Percentiles rank a stretch among this genome's conserved stretches.
phyloP scores from a whole-genome alignment of 2,113 vertebrate species.

The Salminus brasiliensis region DNA sequence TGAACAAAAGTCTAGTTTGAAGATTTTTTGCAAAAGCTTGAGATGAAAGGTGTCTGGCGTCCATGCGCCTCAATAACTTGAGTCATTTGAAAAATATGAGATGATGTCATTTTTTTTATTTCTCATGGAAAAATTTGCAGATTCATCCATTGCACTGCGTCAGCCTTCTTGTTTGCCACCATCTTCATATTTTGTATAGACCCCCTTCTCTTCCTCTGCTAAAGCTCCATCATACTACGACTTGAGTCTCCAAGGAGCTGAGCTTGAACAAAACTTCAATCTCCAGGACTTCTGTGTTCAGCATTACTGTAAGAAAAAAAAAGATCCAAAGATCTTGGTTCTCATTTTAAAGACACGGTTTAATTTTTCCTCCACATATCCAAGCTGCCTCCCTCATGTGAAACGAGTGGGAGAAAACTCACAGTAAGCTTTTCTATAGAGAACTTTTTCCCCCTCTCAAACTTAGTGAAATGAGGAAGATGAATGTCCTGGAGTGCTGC shows the following conservation, averaged over 20 bases:
- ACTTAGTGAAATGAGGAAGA: background rate
- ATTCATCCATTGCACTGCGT: slow-evolving; percentile 24
- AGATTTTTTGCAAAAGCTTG: background rate
- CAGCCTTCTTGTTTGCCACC: background rate
- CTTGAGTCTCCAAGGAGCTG: slow-evolving; percentile 42
- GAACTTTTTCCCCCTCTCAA: background rate
- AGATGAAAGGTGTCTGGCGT: background rate
- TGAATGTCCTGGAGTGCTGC: background rate
- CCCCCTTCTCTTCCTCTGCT: background rate
- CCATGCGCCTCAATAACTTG: no score
- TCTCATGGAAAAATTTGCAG: background rate
- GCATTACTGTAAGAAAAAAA: slow-evolving; percentile 2
- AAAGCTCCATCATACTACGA: slow-evolving; percentile 26
- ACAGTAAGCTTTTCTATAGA: background rate
- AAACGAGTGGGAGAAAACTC: background rate
- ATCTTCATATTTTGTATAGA: slow-evolving; percentile 2
- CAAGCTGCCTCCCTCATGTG: background rate
- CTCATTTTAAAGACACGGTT: slow-evolving; percentile 15
- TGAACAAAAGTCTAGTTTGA: background rate
- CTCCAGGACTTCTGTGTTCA: slow-evolving; percentile 17
- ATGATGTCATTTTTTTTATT: no score
- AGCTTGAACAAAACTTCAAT: slow-evolving; percentile 34
- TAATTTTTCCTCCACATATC: background rate
- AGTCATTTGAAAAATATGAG: background rate
- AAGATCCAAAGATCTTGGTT: slow-evolving; percentile 7